phyloP scores from a whole-genome alignment of 2,888 invertebrate genomes.

The Alloplasta piceator region DNA sequence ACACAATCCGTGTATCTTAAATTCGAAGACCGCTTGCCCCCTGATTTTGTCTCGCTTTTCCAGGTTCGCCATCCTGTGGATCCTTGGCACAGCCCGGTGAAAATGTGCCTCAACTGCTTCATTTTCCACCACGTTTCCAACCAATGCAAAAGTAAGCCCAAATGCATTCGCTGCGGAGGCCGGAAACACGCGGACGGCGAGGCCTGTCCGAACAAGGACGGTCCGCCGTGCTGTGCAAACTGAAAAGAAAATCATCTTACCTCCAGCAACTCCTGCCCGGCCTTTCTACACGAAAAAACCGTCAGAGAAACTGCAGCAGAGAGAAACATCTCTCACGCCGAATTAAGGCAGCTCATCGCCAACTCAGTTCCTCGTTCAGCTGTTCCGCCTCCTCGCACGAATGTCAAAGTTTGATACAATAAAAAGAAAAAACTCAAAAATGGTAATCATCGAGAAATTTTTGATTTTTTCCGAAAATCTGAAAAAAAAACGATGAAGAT shows the following conservation, averaged over 20 bases:
- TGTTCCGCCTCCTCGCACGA: too few species aligned
- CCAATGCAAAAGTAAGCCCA: conserved; percentile 10
- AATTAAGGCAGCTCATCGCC: too few species aligned
- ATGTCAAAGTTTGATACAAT: too few species aligned
- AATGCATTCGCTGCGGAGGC: too few species aligned
- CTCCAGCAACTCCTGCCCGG: neutral
- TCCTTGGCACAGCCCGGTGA: too few species aligned
- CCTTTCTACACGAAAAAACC: conserved; percentile 24
- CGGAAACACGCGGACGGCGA: neutral
- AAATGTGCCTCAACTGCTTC: conserved; percentile 30
- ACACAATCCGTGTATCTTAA: conserved; percentile 33
- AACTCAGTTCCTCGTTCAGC: too few species aligned
- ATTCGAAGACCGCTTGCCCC: conserved; percentile 17
- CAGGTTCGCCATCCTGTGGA: conserved; percentile 6
- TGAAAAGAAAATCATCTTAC: conserved; percentile 22
- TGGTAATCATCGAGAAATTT: too few species aligned
- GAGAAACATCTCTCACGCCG: too few species aligned
- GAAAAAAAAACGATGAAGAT: too few species aligned
- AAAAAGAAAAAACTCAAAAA: too few species aligned
- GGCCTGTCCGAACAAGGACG: neutral
- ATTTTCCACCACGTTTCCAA: conserved; percentile 20
- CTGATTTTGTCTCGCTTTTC: conserved; percentile 23
- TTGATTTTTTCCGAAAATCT: too few species aligned
- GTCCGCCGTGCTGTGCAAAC: conserved; percentile 18
- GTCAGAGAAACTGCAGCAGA: too few species aligned